Percentiles rank a stretch among this genome's conserved stretches.
phyloP scores from a whole-genome alignment of 2,113 vertebrate species.

The Trinectes maculatus region DNA sequence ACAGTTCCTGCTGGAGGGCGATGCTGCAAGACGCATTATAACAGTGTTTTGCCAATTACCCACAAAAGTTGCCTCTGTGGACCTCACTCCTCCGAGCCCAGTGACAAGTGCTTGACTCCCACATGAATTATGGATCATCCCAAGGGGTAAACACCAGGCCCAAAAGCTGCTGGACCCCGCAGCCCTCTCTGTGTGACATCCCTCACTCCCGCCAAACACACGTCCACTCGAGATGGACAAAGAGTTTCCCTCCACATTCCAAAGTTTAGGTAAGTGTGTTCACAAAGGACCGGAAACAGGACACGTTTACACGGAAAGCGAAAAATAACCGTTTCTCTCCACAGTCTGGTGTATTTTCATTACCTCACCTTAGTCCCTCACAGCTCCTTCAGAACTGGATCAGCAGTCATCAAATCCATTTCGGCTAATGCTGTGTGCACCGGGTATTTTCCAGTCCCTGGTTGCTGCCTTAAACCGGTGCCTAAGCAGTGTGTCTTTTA shows the following conservation, averaged over 20 bases:
- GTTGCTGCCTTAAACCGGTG: conserved; percentile 12
- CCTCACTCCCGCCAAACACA: conserved; percentile 52
- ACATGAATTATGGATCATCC: conserved; percentile 76
- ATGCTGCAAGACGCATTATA: conserved; percentile 39
- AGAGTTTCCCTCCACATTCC: conserved; percentile 31
- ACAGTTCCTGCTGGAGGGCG: conserved; percentile 11
- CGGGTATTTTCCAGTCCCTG: conserved; percentile 17
- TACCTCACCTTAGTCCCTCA: conserved; percentile 18
- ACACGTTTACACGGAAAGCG: too few species aligned
- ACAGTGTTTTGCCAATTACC: conserved; percentile 55
- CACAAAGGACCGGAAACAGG: too few species aligned
- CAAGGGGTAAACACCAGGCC: conserved; percentile 51
- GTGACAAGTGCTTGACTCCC: conserved; percentile 64
- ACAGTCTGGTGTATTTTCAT: conserved; percentile 23
- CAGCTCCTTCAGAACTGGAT: conserved; percentile 27
- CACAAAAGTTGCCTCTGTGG: conserved; percentile 34
- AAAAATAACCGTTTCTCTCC: conserved; percentile 4
- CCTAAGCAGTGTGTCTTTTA: conserved; percentile 36
- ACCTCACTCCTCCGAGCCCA: conserved; percentile 42
- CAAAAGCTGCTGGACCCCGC: conserved; percentile 46
- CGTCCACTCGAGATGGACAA: conserved; percentile 37
- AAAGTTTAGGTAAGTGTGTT: too few species aligned
- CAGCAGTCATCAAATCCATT: conserved; percentile 26
- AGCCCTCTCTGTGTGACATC: conserved; percentile 49
- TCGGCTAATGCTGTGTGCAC: conserved; percentile 28